Conservation (phyloP, 2,888 invertebrate genomes). For the Phortica magna region DNA sequence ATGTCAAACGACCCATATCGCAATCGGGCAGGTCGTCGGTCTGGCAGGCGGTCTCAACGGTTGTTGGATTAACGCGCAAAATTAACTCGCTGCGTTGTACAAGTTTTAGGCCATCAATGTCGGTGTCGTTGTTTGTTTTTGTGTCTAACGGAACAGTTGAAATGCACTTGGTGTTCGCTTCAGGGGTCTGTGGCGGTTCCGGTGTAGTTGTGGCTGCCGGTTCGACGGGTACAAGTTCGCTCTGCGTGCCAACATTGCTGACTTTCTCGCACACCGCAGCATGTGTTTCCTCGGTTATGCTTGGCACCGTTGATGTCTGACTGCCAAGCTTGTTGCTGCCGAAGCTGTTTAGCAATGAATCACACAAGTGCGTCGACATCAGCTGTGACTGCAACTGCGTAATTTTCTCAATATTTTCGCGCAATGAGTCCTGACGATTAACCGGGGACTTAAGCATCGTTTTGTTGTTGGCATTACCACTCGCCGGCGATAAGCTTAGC, state of each 20-base stretch:
- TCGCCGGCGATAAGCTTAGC: slow-evolving; percentile 55
- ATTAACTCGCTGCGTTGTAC: slow-evolving; percentile 83
- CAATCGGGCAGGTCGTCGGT: slow-evolving; percentile 79
- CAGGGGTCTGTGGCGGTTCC: neutral
- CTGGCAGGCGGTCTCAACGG: slow-evolving; percentile 82
- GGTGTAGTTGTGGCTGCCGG: slow-evolving; percentile 48
- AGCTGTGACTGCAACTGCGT: slow-evolving; percentile 77
- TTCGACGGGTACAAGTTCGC: slow-evolving; percentile 45
- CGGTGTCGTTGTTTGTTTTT: slow-evolving; percentile 46
- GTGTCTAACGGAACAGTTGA: neutral
- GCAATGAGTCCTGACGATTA: slow-evolving; percentile 75
- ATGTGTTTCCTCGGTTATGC: slow-evolving; percentile 47
- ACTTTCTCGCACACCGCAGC: neutral
- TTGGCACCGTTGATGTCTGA: slow-evolving; percentile 1
- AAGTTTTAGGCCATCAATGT: slow-evolving; percentile 79
- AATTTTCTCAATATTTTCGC: slow-evolving; percentile 78
- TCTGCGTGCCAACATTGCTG: slow-evolving; percentile 31
- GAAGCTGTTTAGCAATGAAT: slow-evolving; percentile 58
- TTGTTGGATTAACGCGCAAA: slow-evolving; percentile 81
- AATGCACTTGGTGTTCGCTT: slow-evolving; percentile 8
- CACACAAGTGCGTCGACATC: slow-evolving; percentile 77
- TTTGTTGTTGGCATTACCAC: slow-evolving; percentile 46
- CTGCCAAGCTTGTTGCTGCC: slow-evolving; percentile 28
- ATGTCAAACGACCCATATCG: slow-evolving; percentile 63
- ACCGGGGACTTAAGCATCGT: slow-evolving; percentile 60